Base-by-base conservation (phyloP, 2,888 invertebrate genomes). In the Boloria euphrosyne region DNA sequence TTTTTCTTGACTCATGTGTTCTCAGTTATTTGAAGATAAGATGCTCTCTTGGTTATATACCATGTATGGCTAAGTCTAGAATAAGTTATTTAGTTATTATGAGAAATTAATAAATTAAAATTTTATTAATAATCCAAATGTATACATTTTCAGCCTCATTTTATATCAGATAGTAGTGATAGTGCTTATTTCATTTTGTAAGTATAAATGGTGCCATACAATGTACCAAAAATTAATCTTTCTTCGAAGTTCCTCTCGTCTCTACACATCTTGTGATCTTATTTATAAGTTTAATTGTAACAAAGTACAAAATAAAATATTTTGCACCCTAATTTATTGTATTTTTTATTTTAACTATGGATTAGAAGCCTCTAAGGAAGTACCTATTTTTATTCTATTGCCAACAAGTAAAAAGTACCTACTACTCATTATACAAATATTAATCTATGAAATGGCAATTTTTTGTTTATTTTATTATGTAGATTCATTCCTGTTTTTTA, bases 211-310 rank as follows among this genome's bases (percentile, higher is more conserved):
- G 69, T 71, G 68, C 71, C 71, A 68, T 66, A 67, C 14, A 67
- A 65, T 65, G 71, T 71, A 71, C 72, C 73, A 73, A 70, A 71
- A 70, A 67, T 62, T 68, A 57, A 62, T 61, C 67, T 52, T 72
- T 68, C 70, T 74, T 68, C 76, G 69, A 83, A 81, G 85, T 87
- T 87, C 86, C 85, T 86, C 78, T 78, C 78, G 78, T 78, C 79
- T 81, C 76, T 52, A 81, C 81, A 79, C 77, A 79, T 78, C 76
- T 84, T 87, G 89, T 88, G 87, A 88, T 88, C 80, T 79, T 80
- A 82, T 76, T 70, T 79, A 74, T 81, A 77, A 76, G 76, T 78
- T 75, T 75, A 74, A 77, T 73, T 74, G 78, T 81, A 79, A 81
- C 76, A 69, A 78, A 85, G 84, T 86, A 87, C 82, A 84, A 82